Evolutionary conservation across 2,888 invertebrate genomes (phyloP).

Genomic region (Hypolimnas misippus): DNA sequence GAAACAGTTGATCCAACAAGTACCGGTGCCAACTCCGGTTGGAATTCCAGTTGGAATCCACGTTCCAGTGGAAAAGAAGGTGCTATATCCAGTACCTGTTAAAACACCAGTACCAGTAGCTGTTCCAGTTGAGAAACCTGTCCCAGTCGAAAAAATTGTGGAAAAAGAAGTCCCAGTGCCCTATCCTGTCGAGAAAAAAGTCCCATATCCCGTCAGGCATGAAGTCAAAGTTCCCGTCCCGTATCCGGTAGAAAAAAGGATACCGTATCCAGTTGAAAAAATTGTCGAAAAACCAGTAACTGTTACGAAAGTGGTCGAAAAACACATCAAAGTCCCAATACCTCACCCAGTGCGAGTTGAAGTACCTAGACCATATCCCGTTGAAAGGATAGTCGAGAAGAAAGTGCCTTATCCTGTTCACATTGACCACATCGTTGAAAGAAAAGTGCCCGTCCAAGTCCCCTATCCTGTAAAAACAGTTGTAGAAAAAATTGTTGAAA

Average conservation of each 20-base stretch:
- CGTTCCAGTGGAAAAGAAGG: constrained; percentile 67
- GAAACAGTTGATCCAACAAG: constrained; percentile 70
- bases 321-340: constrained; percentile 70
- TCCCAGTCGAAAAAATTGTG: constrained; percentile 65
- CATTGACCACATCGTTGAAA: constrained; percentile 77
- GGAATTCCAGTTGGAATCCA: constrained; percentile 66
- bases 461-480: constrained; percentile 79
- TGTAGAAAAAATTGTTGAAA: constrained; percentile 84
- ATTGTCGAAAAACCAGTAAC: constrained; percentile 83
- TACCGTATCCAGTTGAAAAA: constrained; percentile 80
- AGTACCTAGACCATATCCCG: constrained; percentile 73
- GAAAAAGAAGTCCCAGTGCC: constrained; percentile 77
- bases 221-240: constrained; percentile 65
- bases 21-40: constrained; percentile 74
- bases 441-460: constrained; percentile 68
- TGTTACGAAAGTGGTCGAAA: constrained; percentile 74
- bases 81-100: constrained; percentile 66
- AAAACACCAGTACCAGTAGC: constrained; percentile 73
- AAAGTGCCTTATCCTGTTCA: constrained; percentile 74
- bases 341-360: constrained; percentile 69
- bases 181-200: constrained; percentile 79
- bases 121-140: constrained; percentile 73
- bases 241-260: constrained; percentile 76
- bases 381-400: constrained; percentile 81
- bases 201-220: constrained; percentile 73